A percentile compares a stretch with the other conserved stretches of the same genome.
These are phyloP conservation scores for Homalodisca vitripennis DNA, from an alignment of 1,140 invertebrate genomes.

Conservation along the genomic window DNA sequence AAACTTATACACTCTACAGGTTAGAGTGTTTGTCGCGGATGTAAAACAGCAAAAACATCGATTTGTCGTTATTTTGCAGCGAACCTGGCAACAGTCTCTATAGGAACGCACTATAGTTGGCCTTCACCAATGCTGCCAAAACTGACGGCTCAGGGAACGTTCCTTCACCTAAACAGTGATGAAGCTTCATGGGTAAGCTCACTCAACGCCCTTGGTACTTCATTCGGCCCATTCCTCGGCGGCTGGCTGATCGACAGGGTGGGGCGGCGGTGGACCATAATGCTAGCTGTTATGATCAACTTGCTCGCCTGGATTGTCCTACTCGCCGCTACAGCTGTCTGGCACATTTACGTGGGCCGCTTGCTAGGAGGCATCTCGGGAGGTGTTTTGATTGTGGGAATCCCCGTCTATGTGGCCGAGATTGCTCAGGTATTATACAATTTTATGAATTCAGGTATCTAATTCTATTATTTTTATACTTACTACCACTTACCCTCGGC, in stretches of 20 bases:
- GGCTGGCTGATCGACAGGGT: slow-evolving; percentile 10
- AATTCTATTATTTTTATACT: no score
- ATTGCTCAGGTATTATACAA: slow-evolving; percentile 41
- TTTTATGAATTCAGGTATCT: no score
- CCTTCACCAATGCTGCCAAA: slow-evolving; percentile 67
- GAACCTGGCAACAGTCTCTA: slow-evolving; percentile 62
- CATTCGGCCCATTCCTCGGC: slow-evolving; percentile 6
- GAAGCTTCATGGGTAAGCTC: slow-evolving; percentile 28
- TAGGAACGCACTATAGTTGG: slow-evolving; percentile 69
- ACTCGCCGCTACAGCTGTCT: background rate
- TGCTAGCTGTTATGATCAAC: slow-evolving; percentile 46
- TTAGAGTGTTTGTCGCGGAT: no score
- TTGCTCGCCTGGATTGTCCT: background rate
- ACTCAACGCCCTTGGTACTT: slow-evolving; percentile 3
- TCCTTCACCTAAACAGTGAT: slow-evolving; percentile 22
- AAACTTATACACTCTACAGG: no score
- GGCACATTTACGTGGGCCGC: no score
- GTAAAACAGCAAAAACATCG: no score
- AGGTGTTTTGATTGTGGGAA: slow-evolving; percentile 35
- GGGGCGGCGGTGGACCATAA: slow-evolving; percentile 57
- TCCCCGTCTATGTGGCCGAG: slow-evolving; percentile 40
- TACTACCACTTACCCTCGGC: no score
- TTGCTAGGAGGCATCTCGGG: slow-evolving; percentile 57
- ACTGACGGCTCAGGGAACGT: slow-evolving; percentile 46
- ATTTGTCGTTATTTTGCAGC: no score